These are phyloP conservation scores for Tragelaphus buxtoni DNA, from an alignment of 2,113 vertebrate genomes.

Conservation along the genomic window DNA sequence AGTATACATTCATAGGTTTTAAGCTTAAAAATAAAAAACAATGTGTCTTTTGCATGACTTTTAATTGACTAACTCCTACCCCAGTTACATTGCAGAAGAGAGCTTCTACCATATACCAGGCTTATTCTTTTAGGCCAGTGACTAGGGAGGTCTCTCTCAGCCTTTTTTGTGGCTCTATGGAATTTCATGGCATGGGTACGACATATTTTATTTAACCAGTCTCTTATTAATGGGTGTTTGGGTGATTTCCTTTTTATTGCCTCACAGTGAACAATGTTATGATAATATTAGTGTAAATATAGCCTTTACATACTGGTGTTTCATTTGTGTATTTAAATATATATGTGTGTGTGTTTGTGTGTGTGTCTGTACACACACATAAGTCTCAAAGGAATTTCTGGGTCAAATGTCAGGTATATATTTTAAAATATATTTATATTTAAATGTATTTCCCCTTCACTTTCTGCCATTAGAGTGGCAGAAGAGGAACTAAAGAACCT, in stretches of 20 bases:
- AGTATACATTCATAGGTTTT: neutral
- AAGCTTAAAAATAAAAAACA: neutral
- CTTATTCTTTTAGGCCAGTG: neutral
- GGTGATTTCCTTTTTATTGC: neutral
- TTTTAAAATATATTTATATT: neutral
- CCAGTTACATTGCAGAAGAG: neutral
- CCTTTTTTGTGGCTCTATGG: neutral
- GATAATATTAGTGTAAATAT: neutral
- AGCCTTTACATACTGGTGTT: neutral
- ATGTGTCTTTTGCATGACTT: neutral
- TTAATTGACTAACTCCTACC: neutral
- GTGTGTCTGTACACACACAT: neutral
- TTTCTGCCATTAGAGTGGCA: neutral
- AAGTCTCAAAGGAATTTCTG: neutral
- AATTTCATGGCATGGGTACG: neutral
- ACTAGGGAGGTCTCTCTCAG: neutral
- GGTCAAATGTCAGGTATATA: neutral
- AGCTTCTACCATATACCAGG: neutral
- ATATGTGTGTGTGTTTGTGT: fast-evolving
- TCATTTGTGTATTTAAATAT: neutral
- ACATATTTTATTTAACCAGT: neutral
- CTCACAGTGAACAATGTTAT: neutral
- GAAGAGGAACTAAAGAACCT: neutral
- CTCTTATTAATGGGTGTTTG: neutral
- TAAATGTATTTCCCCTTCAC: neutral